Evolutionary conservation across 2,797 vertebrate species (phyloP), one percentile per base, ranked within the genome.

Genomic region (Muscicapa striata): DNA sequence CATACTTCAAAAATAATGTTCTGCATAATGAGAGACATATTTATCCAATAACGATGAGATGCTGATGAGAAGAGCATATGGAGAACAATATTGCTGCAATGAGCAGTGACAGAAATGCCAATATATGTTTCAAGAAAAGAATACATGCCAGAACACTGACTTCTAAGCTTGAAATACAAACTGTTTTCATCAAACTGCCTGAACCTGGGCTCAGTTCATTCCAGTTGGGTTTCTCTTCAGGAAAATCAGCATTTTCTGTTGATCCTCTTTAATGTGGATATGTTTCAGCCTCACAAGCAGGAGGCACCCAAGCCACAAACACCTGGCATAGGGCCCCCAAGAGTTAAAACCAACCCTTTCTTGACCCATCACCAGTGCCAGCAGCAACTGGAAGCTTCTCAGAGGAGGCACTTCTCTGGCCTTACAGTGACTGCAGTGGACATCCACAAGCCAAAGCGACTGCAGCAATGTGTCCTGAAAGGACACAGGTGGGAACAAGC

Each of bases 1-100:
- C 59, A 78, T 49, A 85, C 73, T 95, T 93, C 74, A 92, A 89
- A 93, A 96, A 87, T 89, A 85, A 94, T 55, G 40, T 84, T 94
- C 78, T 18, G 26, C 87, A 80, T 89, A 94, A 90, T 7, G 11
- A 94, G 87, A 81, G 73, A 62, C 79, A 79, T 78, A 95, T 92
- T 95, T 88, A 87, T 85, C 85, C 69, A 92, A 49, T 81, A 93
- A 92, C 0, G 23, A 94, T 14, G 69, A 57, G 90, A 58, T 66
- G 63, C 69, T 92, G 82, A 85, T 69, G 87, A 80, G 81, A 87
- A 92, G 64, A 94, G 30, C 90, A 94, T 83, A 94, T 78, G 76
- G 89, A 68, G 75, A 92, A 61, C 86, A 94, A 89, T 72, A 89
- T 51, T 92, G 92, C 78, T 19, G 38, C 87, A 83, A 68, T 54